A percentile compares a stretch with the other conserved stretches of the same genome.
Evolutionary conservation across 2,888 invertebrate genomes (phyloP).

Genomic region (Stomorhina lunata): DNA sequence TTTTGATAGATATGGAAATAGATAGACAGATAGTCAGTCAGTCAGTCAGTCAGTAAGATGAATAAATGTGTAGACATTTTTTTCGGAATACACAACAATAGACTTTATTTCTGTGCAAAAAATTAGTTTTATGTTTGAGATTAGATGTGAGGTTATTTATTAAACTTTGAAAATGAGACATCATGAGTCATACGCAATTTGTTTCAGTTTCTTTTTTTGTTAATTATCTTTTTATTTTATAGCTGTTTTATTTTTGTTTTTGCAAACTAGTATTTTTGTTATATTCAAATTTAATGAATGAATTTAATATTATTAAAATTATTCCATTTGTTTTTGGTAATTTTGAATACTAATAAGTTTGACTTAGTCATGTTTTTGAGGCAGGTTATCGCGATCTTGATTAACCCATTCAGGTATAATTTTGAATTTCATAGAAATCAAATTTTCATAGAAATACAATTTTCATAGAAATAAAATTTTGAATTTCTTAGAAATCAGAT

Average conservation of each 20-base stretch:
- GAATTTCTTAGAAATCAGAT: too few relatives aligned
- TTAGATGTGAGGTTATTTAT: conserved; percentile 32
- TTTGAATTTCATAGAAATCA: too few relatives aligned
- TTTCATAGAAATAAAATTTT: too few relatives aligned
- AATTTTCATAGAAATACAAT: too few relatives aligned
- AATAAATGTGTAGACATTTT: not conserved
- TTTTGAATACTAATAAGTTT: not conserved
- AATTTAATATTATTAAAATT: not conserved
- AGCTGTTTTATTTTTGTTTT: not conserved
- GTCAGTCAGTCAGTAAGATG: conserved; percentile 1
- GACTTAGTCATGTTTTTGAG: not conserved
- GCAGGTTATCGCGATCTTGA: not conserved
- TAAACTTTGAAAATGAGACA: conserved; percentile 43
- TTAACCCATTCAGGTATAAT: too few relatives aligned
- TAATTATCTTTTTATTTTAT: not conserved
- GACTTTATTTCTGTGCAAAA: conserved; percentile 2
- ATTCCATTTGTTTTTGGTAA: not conserved
- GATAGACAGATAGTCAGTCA: conserved; percentile 16
- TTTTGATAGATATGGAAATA: conserved; percentile 43
- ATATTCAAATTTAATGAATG: not conserved
- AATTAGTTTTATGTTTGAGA: not conserved
- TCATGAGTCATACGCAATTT: conserved; percentile 35
- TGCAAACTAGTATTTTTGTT: not conserved
- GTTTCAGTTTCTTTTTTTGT: conserved; percentile 4
- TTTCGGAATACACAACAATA: not conserved